Conservation (phyloP, 30 jellyfish, hydroid and myxozoan species). For the Aurelia sp. region DNA sequence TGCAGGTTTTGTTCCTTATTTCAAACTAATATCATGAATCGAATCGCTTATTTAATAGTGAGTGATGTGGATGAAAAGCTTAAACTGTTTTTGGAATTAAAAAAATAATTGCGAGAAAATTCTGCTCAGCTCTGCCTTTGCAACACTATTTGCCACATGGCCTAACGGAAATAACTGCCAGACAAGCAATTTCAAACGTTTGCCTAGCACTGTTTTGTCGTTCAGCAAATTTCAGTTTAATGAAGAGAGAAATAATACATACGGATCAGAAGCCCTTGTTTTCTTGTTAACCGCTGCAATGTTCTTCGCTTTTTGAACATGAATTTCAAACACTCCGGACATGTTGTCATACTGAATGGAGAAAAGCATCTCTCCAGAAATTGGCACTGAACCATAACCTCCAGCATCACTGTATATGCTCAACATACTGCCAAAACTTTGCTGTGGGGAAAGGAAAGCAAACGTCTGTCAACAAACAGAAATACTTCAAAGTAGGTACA, state of each 20-base stretch:
- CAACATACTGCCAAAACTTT: constrained; percentile 94
- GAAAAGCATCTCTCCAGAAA: constrained; percentile 93
- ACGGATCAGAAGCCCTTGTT: constrained; percentile 96
- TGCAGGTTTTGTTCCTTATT: too few species aligned
- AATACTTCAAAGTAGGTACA: too few species aligned
- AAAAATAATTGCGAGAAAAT: too few species aligned
- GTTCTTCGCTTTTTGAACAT: constrained; percentile 88
- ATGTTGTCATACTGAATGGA: constrained; percentile 86
- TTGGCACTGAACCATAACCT: constrained; percentile 84
- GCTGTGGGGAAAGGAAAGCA: constrained; percentile 45
- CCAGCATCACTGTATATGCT: constrained; percentile 96
- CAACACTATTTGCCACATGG: too few species aligned
- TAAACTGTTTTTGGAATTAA: too few species aligned
- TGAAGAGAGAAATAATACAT: constrained; percentile 22
- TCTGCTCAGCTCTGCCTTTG: too few species aligned
- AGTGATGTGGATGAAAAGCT: too few species aligned
- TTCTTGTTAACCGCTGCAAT: constrained; percentile 93
- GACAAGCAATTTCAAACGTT: too few species aligned
- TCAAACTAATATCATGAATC: too few species aligned
- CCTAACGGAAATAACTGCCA: too few species aligned
- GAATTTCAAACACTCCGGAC: constrained; percentile 94
- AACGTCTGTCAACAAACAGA: not conserved
- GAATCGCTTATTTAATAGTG: too few species aligned
- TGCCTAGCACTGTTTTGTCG: not conserved
- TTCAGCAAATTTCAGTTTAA: not conserved